Percentiles rank a stretch among this genome's conserved stretches.
These are phyloP conservation scores for Hyphantria cunea DNA, from an alignment of 1,140 invertebrate species.

Conservation along the genomic window DNA sequence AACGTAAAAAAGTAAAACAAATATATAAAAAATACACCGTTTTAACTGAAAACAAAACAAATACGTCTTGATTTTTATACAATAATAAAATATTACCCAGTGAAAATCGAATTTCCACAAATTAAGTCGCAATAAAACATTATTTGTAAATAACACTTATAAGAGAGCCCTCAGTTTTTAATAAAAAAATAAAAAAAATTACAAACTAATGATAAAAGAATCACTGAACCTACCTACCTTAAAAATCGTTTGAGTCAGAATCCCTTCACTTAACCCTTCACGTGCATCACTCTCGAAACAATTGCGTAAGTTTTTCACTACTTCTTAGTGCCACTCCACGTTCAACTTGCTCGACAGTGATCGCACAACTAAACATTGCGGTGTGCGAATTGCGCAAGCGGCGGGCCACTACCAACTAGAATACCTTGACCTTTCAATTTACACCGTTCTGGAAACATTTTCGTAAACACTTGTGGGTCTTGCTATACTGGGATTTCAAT, in stretches of 20 bases:
- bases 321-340: neutral
- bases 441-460: neutral
- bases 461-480: neutral
- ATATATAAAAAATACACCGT: too few species aligned
- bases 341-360: neutral
- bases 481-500: neutral
- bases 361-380: constrained; percentile 1
- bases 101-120: too few species aligned
- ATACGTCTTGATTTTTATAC: too few species aligned
- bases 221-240: neutral
- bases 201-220: neutral
- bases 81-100: too few species aligned
- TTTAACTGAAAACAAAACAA: too few species aligned
- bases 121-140: too few species aligned
- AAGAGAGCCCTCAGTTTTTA: too few species aligned
- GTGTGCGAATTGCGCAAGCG: neutral
- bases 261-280: neutral
- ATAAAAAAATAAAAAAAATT: too few species aligned
- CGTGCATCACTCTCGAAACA: neutral
- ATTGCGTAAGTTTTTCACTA: neutral
- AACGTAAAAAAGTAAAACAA: too few species aligned
- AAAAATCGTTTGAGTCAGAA: neutral
- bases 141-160: too few species aligned
- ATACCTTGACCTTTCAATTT: neutral
- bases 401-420: neutral